Evolutionary conservation across 1,140 invertebrate genomes (phyloP).

Genomic region (Euborellia annulipes): DNA sequence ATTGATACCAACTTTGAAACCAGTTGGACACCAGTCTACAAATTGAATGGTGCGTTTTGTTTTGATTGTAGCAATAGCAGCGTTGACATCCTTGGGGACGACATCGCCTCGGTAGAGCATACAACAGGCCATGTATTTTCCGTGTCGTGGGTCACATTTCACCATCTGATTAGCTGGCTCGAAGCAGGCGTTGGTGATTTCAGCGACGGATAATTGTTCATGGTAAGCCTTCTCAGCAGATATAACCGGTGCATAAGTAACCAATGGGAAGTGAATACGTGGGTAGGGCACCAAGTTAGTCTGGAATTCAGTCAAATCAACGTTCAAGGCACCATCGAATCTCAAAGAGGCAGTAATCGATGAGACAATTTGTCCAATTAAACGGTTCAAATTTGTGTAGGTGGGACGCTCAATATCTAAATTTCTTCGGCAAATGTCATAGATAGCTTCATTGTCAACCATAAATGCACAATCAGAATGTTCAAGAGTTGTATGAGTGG

Average conservation of each 20-base stretch:
- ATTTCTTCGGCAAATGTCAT: slow-evolving; percentile 49
- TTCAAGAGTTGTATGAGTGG: slow-evolving; percentile 48
- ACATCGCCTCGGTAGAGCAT: slow-evolving; percentile 67
- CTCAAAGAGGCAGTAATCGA: slow-evolving; percentile 41
- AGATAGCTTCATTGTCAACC: slow-evolving; percentile 58
- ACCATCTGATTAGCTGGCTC: slow-evolving; percentile 58
- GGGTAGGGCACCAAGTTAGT: slow-evolving; percentile 59
- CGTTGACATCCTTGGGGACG: slow-evolving; percentile 67
- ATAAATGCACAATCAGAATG: slow-evolving; percentile 49
- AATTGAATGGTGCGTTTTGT: slow-evolving; percentile 49
- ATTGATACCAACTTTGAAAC: slow-evolving; percentile 53
- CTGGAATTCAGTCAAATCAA: slow-evolving; percentile 54
- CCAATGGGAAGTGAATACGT: slow-evolving; percentile 43
- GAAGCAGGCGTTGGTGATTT: slow-evolving; percentile 42
- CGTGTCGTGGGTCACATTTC: slow-evolving; percentile 60
- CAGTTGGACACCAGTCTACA: slow-evolving; percentile 47
- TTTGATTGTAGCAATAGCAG: slow-evolving; percentile 70
- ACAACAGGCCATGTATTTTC: slow-evolving; percentile 77
- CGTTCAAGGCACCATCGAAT: slow-evolving; percentile 21
- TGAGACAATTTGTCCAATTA: slow-evolving; percentile 44
- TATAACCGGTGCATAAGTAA: slow-evolving; percentile 39
- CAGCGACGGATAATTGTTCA: slow-evolving; percentile 37
- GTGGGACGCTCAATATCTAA: slow-evolving; percentile 43
- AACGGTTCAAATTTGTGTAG: slow-evolving; percentile 45
- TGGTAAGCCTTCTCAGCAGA: slow-evolving; percentile 39